phyloP scores from a whole-genome alignment of 2,888 invertebrate species.

The Ormyrus labotus region DNA sequence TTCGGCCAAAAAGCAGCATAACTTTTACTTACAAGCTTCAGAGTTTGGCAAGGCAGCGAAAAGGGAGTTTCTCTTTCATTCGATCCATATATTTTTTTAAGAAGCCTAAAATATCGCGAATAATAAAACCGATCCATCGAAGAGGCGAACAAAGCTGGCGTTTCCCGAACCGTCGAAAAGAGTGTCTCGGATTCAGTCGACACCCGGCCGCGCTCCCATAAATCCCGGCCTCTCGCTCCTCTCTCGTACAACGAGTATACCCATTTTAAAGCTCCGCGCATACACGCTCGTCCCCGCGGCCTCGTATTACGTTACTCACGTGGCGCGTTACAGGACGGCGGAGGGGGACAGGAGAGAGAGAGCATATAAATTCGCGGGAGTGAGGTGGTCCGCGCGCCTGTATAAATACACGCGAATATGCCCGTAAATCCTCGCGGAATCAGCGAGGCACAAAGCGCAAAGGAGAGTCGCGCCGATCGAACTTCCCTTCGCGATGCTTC shows the following conservation, averaged over 20 bases:
- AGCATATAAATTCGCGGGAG: background rate
- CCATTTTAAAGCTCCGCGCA: conserved; percentile 39
- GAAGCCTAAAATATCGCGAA: background rate
- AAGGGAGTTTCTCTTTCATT: no score
- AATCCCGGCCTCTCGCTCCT: conserved; percentile 12
- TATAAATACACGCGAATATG: conserved; percentile 69
- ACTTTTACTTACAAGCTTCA: no score
- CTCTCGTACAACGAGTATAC: conserved; percentile 51
- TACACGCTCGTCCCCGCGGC: background rate
- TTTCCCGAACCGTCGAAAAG: background rate
- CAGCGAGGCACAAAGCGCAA: no score
- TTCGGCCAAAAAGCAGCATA: no score
- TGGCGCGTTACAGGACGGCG: conserved; percentile 54
- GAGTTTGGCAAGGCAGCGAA: no score
- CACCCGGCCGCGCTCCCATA: conserved; percentile 3
- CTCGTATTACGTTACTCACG: conserved; percentile 52
- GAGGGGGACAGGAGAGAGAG: conserved; percentile 13
- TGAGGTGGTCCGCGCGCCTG: background rate
- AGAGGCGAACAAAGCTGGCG: background rate
- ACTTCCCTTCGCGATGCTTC: background rate
- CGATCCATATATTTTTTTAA: no score
- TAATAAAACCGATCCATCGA: background rate
- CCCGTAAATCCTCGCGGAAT: conserved; percentile 65
- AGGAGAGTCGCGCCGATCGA: conserved; percentile 4
- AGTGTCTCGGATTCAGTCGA: background rate